Conservation (phyloP, 2,888 invertebrate genomes). For the Sinelater perroti region DNA sequence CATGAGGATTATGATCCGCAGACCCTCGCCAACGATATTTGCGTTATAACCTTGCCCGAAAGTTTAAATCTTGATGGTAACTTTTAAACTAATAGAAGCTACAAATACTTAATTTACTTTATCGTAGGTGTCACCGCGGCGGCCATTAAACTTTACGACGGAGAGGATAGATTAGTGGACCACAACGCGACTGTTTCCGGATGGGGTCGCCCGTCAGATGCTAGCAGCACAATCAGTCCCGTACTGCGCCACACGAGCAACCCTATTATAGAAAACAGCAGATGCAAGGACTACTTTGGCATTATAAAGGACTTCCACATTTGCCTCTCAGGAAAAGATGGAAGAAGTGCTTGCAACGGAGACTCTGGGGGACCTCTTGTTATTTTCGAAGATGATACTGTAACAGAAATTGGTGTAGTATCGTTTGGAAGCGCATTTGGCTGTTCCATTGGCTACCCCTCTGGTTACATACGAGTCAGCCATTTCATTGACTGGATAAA, state of each 20-base stretch:
- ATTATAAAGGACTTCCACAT: conserved; percentile 60
- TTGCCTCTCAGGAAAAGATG: conserved; percentile 60
- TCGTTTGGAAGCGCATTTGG: conserved; percentile 55
- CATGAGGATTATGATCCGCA: conserved; percentile 53
- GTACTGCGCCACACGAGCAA: conserved; percentile 59
- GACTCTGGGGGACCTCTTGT: conserved; percentile 59
- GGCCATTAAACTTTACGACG: conserved; percentile 31
- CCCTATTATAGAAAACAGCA: conserved; percentile 59
- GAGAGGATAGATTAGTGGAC: conserved; percentile 50
- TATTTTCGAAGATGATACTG: background rate
- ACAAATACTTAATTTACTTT: background rate
- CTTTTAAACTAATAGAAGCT: conserved; percentile 7
- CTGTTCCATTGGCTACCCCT: conserved; percentile 58
- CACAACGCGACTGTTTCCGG: conserved; percentile 60
- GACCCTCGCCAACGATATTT: conserved; percentile 59
- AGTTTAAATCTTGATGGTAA: conserved; percentile 57
- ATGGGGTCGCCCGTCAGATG: conserved; percentile 60
- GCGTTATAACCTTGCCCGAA: conserved; percentile 57
- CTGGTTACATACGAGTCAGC: conserved; percentile 58
- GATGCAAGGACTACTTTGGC: conserved; percentile 61
- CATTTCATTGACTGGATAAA: conserved; percentile 54
- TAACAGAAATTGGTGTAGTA: conserved; percentile 50
- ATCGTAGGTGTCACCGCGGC: background rate
- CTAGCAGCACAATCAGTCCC: conserved; percentile 55
- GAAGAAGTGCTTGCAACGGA: conserved; percentile 63